Evolutionary conservation across 2,888 invertebrate species (phyloP).

Genomic region (Eilema caniola): DNA sequence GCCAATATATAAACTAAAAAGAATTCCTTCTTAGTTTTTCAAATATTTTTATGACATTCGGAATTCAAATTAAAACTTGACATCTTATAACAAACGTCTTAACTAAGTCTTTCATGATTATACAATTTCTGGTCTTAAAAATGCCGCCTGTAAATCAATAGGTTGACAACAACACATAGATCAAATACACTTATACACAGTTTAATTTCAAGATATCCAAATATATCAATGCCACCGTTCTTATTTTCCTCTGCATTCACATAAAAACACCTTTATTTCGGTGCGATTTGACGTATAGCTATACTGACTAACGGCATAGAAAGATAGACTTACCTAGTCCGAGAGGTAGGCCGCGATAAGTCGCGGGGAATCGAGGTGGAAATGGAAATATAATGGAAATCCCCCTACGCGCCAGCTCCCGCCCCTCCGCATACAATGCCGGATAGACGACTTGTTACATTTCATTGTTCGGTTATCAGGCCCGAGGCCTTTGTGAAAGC

Average conservation of each 20-base stretch:
- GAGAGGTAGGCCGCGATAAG: slow-evolving; percentile 85
- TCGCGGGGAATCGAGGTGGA: slow-evolving; percentile 84
- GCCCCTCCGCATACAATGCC: slow-evolving; percentile 78
- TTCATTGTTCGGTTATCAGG: slow-evolving; percentile 87
- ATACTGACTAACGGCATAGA: slow-evolving; percentile 82
- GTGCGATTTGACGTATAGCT: slow-evolving; percentile 70
- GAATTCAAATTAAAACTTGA: not conserved
- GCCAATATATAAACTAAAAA: not conserved
- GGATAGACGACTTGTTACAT: slow-evolving; percentile 87
- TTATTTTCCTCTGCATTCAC: slow-evolving; percentile 46
- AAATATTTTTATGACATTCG: not conserved
- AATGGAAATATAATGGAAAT: slow-evolving; percentile 87
- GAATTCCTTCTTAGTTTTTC: not conserved
- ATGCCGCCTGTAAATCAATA: not conserved
- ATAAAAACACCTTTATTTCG: slow-evolving; percentile 62
- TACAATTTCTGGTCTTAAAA: not conserved
- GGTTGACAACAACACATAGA: not conserved
- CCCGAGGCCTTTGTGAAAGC: slow-evolving; percentile 82
- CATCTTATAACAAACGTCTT: not conserved
- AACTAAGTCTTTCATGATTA: not conserved
- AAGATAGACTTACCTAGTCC: slow-evolving; percentile 85
- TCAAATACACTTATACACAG: slow-evolving; percentile 9
- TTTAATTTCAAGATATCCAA: slow-evolving; percentile 8
- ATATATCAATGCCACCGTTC: slow-evolving; percentile 33
- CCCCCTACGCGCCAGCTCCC: slow-evolving; percentile 57